A percentile compares a stretch with the other conserved stretches of the same genome.
Evolutionary conservation across 2,888 invertebrate genomes (phyloP).

Genomic region (Phorcus lineatus): DNA sequence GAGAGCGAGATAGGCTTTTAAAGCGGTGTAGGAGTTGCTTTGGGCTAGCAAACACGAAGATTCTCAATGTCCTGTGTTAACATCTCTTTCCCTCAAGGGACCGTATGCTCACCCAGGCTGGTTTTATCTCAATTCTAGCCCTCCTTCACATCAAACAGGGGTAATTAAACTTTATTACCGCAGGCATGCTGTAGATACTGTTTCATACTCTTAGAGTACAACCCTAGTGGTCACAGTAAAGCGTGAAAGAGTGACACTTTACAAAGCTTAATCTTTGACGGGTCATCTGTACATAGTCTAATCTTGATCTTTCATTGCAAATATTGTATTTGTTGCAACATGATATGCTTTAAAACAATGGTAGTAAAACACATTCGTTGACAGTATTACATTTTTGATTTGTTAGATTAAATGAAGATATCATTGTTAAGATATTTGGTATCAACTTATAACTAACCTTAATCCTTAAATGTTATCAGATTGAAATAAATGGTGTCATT

Average conservation of each 20-base stretch:
- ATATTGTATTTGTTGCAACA: neutral
- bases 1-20: constrained; percentile 26
- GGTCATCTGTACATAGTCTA: neutral
- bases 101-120: neutral
- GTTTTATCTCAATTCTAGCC: constrained; percentile 24
- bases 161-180: constrained; percentile 30
- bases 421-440: no score
- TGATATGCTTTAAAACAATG: neutral
- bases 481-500: no score
- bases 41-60: constrained; percentile 23
- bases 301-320: neutral
- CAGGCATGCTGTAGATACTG: constrained; percentile 27
- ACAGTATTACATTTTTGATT: no score
- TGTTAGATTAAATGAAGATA: no score
- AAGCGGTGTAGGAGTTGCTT: neutral
- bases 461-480: no score
- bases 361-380: no score
- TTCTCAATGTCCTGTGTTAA: constrained; percentile 9
- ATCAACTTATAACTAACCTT: no score
- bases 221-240: neutral
- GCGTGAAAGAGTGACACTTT: neutral
- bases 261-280: neutral
- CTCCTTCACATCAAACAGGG: constrained; percentile 29
- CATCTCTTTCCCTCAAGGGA: constrained; percentile 16
- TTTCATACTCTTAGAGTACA: constrained; percentile 7